Conservation (phyloP, 2,888 invertebrate species). For the Ochropleura leucogaster region DNA sequence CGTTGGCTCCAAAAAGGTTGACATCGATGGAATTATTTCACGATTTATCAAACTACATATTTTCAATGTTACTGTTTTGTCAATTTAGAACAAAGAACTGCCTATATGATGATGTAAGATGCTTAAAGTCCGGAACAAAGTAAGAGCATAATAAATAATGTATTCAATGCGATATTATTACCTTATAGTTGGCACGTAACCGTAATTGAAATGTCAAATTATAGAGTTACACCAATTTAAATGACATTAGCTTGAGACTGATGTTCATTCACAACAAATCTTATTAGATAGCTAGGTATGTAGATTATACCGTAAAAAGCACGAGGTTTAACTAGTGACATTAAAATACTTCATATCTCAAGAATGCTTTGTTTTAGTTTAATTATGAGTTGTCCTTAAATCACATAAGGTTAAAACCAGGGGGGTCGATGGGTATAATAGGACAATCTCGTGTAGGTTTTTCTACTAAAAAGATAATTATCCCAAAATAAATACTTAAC, state of each 20-base stretch:
- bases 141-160: conserved; percentile 59
- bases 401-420: no score
- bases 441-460: no score
- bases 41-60: not conserved
- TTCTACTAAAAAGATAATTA: no score
- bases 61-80: not conserved
- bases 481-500: no score
- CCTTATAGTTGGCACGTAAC: conserved; percentile 41
- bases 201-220: conserved; percentile 56
- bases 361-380: not conserved
- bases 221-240: conserved; percentile 37
- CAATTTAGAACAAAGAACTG: conserved; percentile 54
- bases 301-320: not conserved
- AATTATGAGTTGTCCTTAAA: no score
- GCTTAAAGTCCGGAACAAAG: conserved; percentile 61
- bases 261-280: not conserved
- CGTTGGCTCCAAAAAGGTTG: not conserved
- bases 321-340: not conserved
- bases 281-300: not conserved
- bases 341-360: not conserved
- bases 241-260: conserved; percentile 21
- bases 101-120: conserved; percentile 45
- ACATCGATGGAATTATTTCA: not conserved
- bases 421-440: no score
- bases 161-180: conserved; percentile 57